Evolutionary conservation across 2,888 invertebrate genomes (phyloP), one percentile per base, ranked within the genome.

Genomic region (Tridacna crocea): DNA sequence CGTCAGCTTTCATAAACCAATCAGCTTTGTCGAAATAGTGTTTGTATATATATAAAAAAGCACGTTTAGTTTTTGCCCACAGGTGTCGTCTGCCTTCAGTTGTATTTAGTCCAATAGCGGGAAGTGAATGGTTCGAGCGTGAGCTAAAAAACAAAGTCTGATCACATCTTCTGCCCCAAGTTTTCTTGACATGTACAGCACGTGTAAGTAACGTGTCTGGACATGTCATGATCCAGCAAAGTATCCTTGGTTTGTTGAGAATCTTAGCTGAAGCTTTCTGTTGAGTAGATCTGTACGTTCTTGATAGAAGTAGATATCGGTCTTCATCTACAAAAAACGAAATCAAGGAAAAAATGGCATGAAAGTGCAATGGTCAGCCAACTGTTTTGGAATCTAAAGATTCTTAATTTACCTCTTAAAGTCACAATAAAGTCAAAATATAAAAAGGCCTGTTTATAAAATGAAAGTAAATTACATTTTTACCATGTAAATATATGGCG

Each of bases 151-250:
- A 95, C 22, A 24, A 51, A 13, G 90, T 74, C 22, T 79, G 85
- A 68, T 91, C 91, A 78, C 92, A 92, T 11, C 91, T 79, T 60
- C 80, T 81, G 46, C 85, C 90, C 91, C 91, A 91, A 0, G 91
- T 90, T 46, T 84, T 83, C 72, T 86, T 85, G n/a, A 99, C 98
- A 90, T 98, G 98, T 96, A 87, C 96, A 0, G 99, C 99, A 94
- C 98, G 98, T 89, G 95, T 96, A 92, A 97, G 96, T 91, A 99
- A 98, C 94, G 98, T 98, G 51, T 95, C 95, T 0, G 99, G 98
- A 84, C 96, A 97, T 0, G 99, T 99, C 97, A 99, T 97, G 65
- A 99, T 96, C 99, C 99, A 99, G 94, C 99, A 99, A 0, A 99
- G 47, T 13, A 74, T 47, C 12, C 48, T 27, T 74, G 63, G 46